phyloP scores from a whole-genome alignment of 2,797 vertebrate species.

The Limosa lapponica region DNA sequence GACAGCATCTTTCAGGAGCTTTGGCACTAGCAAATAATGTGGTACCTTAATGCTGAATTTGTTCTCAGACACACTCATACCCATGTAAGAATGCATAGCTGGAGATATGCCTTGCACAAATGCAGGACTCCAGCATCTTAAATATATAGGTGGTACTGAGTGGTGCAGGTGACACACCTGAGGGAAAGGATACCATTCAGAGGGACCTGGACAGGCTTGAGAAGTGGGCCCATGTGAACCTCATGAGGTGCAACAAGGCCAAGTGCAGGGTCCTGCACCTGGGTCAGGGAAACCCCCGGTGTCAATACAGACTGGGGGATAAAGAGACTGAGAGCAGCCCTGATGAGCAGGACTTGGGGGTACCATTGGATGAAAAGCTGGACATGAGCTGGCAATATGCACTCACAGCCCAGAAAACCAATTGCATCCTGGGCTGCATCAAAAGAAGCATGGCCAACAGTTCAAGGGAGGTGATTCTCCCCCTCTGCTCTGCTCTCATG shows the following conservation, averaged over 20 bases:
- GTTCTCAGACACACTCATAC: neutral
- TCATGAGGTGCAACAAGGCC: neutral
- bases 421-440: neutral
- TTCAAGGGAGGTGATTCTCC: neutral
- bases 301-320: neutral
- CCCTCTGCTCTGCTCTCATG: neutral
- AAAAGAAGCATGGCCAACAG: neutral
- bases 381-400: neutral
- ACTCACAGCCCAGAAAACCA: neutral
- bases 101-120: neutral
- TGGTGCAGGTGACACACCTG: neutral
- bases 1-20: neutral
- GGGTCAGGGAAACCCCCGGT: neutral
- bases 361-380: neutral
- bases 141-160: neutral
- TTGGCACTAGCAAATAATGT: neutral
- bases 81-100: neutral
- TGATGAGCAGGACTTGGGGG: neutral
- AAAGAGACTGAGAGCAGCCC: neutral
- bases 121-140: neutral
- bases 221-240: neutral
- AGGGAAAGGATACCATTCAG: neutral
- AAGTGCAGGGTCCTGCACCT: neutral
- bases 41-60: neutral
- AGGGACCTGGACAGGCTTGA: neutral